Evolutionary conservation across 2,888 invertebrate genomes (phyloP).

Genomic region (Endotricha flammealis): DNA sequence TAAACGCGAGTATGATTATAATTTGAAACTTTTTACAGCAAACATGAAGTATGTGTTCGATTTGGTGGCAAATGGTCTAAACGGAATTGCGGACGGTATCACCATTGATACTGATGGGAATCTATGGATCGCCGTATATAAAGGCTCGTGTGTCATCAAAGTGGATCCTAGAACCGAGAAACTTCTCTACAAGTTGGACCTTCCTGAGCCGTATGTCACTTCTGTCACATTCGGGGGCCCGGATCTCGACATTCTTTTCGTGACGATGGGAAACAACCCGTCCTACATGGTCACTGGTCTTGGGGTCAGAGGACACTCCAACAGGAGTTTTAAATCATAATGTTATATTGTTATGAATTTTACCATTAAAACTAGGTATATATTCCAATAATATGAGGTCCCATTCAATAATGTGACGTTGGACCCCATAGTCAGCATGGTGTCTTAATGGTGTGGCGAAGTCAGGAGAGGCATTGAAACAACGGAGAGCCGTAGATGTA

Average conservation of each 20-base stretch:
- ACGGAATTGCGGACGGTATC: constrained; percentile 82
- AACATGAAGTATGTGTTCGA: constrained; percentile 80
- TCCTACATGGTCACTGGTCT: constrained; percentile 80
- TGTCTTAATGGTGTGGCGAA: too few relatives aligned
- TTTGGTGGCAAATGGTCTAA: constrained; percentile 57
- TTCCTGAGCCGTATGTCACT: constrained; percentile 81
- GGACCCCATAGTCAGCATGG: too few relatives aligned
- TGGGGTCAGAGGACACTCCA: constrained; percentile 75
- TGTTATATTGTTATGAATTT: too few relatives aligned
- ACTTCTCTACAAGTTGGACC: constrained; percentile 74
- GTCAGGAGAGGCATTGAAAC: too few relatives aligned
- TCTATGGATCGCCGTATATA: constrained; percentile 86
- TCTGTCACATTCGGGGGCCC: constrained; percentile 86
- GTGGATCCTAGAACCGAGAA: constrained; percentile 75
- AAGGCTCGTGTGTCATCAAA: constrained; percentile 77
- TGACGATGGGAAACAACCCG: constrained; percentile 76
- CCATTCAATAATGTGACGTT: too few relatives aligned
- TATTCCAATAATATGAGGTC: too few relatives aligned
- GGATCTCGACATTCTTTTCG: constrained; percentile 82
- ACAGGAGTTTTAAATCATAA: constrained; percentile 40
- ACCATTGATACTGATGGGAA: constrained; percentile 87
- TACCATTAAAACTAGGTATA: too few relatives aligned
- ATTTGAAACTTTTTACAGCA: constrained; percentile 51
- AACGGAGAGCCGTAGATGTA: too few relatives aligned
- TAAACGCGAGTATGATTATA: too few relatives aligned